Evolutionary conservation across 92 coral and sea anemone genomes (phyloP).

Genomic region (Anthopleura xanthogrammica): DNA sequence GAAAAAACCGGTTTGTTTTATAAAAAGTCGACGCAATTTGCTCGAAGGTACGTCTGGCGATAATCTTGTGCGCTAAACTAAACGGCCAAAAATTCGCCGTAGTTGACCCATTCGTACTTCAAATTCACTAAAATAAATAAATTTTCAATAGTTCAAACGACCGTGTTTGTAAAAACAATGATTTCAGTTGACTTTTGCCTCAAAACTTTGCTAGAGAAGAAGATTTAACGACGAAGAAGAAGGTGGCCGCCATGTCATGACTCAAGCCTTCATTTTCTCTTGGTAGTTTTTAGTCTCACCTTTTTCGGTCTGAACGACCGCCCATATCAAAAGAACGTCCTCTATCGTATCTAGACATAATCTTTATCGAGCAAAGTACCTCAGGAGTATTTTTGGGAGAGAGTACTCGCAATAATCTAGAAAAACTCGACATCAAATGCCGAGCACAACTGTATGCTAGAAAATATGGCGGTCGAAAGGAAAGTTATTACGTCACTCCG

Average conservation of each 20-base stretch:
- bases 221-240: not conserved
- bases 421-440: conserved; percentile 29
- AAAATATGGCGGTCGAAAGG: conserved; percentile 43
- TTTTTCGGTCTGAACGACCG: conserved; percentile 98
- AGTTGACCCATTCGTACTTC: not conserved
- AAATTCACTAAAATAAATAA: not conserved
- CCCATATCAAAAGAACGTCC: conserved; percentile 93
- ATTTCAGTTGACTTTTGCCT: not conserved
- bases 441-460: conserved; percentile 1
- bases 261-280: not conserved
- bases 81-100: not conserved
- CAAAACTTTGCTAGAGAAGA: not conserved
- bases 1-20: not conserved
- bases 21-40: not conserved
- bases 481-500: conserved; percentile 28
- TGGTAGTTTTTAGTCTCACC: conserved; percentile 48
- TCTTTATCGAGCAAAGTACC: conserved; percentile 41
- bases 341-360: conserved; percentile 94
- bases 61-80: not conserved
- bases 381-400: conserved; percentile 34
- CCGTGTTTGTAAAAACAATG: not conserved
- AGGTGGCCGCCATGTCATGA: not conserved
- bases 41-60: not conserved
- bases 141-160: not conserved
- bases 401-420: conserved; percentile 35